Evolutionary conservation across 64 coral and sea anemone species (phyloP).

Genomic region (Stichodactyla helianthus): DNA sequence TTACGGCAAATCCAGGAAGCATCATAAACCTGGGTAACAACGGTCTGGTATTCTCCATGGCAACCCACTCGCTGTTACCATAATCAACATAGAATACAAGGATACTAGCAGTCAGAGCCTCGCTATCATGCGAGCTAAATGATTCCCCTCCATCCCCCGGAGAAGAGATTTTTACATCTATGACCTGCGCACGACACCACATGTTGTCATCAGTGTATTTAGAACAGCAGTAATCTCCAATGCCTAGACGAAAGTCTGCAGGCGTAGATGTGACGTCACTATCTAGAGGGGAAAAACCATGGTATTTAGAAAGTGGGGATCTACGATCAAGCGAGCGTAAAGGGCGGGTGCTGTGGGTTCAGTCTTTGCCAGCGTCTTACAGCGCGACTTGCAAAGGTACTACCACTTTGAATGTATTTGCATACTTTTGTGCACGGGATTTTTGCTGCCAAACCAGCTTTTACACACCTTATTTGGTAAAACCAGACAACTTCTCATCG

Average conservation of each 20-base stretch:
- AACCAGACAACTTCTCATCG: too few species aligned
- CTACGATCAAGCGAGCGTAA: too few species aligned
- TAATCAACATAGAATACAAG: slow-evolving; percentile 94
- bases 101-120: slow-evolving; percentile 8
- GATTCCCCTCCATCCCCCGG: neutral
- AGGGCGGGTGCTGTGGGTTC: too few species aligned
- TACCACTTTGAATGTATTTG: too few species aligned
- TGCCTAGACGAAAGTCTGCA: slow-evolving; percentile 44
- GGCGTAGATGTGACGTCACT: slow-evolving; percentile 27
- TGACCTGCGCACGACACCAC: slow-evolving; percentile 83
- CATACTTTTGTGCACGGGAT: too few species aligned
- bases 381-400: too few species aligned
- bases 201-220: slow-evolving; percentile 69
- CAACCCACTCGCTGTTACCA: slow-evolving; percentile 69
- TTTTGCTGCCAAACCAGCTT: too few species aligned
- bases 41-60: slow-evolving; percentile 38
- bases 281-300: neutral
- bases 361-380: too few species aligned
- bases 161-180: neutral
- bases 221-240: slow-evolving; percentile 88
- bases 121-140: neutral
- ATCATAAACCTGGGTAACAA: slow-evolving; percentile 70
- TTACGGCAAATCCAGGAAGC: slow-evolving; percentile 73
- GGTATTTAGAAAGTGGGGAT: too few species aligned
- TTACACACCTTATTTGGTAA: too few species aligned